Base-by-base conservation (phyloP, 1,140 invertebrate species). In the Drosophila yakuba region DNA sequence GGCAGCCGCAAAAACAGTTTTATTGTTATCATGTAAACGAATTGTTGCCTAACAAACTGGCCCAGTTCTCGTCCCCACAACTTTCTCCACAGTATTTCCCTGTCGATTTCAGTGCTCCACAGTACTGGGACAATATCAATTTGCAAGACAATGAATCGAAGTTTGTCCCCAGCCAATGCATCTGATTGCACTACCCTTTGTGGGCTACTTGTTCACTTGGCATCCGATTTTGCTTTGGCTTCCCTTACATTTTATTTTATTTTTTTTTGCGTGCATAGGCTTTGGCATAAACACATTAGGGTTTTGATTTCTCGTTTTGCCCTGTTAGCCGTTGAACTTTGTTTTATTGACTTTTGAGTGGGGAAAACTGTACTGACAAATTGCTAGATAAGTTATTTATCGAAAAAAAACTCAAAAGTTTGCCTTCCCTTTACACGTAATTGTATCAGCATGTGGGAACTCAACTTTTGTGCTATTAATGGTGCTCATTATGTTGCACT, bases 111-210 rank as follows among this genome's bases (percentile, higher is more conserved):
- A 10, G 36, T 58, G 47, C 35, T 35, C 28, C 28, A 25, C 15
- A 12, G 10, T 35, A 25, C 20, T 43, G 57, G 69, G 39, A 66
- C 78, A 85, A 86, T 78, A 88, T 86, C 83, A 88, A 88, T 86
- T 86, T 88, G 83, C 74, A 62, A 82, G 78, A 88, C 82, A 85
- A 85, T 78, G 68, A 64, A 57, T 64, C 51, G 58, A 55, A 75
- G 35, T 60, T 71, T 82, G 62, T 57, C 60, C 48, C 74, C 78
- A 63, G 74, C 68, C 57, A 68, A 82, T 78, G 78, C 83, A 78
- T 82, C 78, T 78, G 83, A 88, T 82, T 88, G 83, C 82, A 82
- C 66, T 58, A 82, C 74, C 62, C 63, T 86, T 88, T 71, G 78
- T 75, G 72, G 75, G 61, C 80, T 73, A 71, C 81, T 85, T 52